Evolutionary conservation across 2,113 vertebrate genomes (phyloP).

Genomic region (Dasyurus viverrinus): DNA sequence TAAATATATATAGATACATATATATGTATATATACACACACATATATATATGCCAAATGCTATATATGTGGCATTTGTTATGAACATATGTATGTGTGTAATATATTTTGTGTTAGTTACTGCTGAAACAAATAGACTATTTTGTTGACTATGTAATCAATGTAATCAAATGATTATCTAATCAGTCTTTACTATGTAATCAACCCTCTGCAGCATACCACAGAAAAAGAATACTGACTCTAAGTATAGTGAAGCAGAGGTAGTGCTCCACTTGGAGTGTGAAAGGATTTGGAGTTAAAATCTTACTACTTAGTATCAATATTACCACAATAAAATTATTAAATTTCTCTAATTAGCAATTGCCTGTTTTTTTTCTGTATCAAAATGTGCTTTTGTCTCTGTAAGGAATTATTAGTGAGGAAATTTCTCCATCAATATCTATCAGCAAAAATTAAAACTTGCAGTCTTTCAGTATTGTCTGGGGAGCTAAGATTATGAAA

Average conservation of each 20-base stretch:
- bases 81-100: too few species aligned
- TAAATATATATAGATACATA: too few species aligned
- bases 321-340: background rate
- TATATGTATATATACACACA: too few species aligned
- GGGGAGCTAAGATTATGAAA: background rate
- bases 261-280: background rate
- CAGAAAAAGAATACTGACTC: background rate
- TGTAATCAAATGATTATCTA: background rate
- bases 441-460: background rate
- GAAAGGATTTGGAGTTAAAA: background rate
- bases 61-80: too few species aligned
- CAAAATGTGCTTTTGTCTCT: background rate
- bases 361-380: background rate
- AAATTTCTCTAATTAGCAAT: background rate
- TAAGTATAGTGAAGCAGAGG: background rate
- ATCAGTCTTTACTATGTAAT: background rate
- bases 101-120: background rate
- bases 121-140: constrained; percentile 21
- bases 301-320: background rate
- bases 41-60: too few species aligned
- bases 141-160: background rate
- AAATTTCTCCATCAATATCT: background rate
- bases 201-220: background rate
- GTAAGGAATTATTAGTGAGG: background rate
- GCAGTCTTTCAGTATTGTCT: background rate